Percentiles rank a stretch among this genome's conserved stretches.
Conservation (phyloP, 2,888 invertebrate genomes). For the Busseola fusca region DNA sequence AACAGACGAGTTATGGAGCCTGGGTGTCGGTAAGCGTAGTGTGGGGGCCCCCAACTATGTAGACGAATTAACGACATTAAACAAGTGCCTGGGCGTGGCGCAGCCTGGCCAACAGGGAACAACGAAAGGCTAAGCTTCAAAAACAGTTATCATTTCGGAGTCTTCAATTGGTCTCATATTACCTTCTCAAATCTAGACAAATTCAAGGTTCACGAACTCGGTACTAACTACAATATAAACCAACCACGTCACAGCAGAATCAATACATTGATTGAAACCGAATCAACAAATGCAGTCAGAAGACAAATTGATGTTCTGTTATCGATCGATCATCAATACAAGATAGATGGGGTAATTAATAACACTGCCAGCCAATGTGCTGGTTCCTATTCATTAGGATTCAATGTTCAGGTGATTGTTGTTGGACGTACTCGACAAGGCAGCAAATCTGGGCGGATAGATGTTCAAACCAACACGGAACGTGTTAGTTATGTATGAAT, state of each 20-base stretch:
- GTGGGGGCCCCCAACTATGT: too few species aligned
- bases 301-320: slow-evolving; percentile 52
- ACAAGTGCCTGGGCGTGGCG: too few species aligned
- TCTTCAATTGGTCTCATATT: background rate
- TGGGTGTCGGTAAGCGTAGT: too few species aligned
- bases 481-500: background rate
- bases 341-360: slow-evolving; percentile 51
- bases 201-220: background rate
- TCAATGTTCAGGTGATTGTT: slow-evolving; percentile 7
- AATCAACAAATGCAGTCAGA: slow-evolving; percentile 41
- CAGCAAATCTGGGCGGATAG: background rate
- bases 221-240: slow-evolving; percentile 2
- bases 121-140: too few species aligned
- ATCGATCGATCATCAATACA: slow-evolving; percentile 51
- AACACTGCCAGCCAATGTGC: slow-evolving; percentile 30
- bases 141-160: background rate
- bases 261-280: slow-evolving; percentile 43
- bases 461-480: background rate
- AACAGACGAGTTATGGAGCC: too few species aligned
- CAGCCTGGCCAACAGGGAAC: too few species aligned
- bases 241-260: slow-evolving; percentile 9
- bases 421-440: background rate
- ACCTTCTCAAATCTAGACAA: background rate
- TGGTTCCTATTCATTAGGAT: slow-evolving; percentile 33
- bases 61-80: too few species aligned